Percentiles rank a stretch among this genome's conserved stretches.
Conservation (phyloP, 2,113 vertebrate genomes). For the Tringa solitaria region DNA sequence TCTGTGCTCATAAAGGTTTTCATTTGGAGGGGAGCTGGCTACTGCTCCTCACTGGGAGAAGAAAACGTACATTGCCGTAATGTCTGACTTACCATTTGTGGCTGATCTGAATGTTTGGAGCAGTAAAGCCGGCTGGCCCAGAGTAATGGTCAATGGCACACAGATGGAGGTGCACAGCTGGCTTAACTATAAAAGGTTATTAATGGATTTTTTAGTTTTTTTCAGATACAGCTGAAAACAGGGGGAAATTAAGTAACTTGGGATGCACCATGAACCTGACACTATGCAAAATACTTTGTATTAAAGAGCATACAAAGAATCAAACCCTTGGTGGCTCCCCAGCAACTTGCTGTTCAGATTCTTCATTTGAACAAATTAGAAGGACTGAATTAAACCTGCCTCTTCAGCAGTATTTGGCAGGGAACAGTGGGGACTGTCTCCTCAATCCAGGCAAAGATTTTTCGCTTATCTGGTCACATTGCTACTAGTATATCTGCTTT, state of each 20-base stretch:
- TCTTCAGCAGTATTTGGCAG: not conserved
- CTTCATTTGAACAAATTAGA: not conserved
- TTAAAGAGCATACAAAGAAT: not conserved
- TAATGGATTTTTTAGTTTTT: not conserved
- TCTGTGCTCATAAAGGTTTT: constrained; percentile 40
- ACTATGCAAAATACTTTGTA: not conserved
- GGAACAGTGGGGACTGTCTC: not conserved
- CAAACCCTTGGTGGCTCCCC: not conserved
- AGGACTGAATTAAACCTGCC: not conserved
- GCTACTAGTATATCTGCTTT: not conserved
- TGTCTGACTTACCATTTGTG: not conserved
- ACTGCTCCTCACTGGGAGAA: constrained; percentile 21
- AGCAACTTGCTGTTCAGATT: not conserved
- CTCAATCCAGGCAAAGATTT: not conserved
- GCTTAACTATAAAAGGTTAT: not conserved
- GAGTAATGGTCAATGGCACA: not conserved
- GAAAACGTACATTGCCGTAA: not conserved
- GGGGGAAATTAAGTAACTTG: not conserved
- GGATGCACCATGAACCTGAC: not conserved
- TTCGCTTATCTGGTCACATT: not conserved
- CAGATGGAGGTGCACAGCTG: constrained; percentile 11
- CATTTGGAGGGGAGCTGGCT: constrained; percentile 28
- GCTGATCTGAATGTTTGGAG: not conserved
- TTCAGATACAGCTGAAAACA: not conserved
- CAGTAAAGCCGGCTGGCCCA: not conserved